Evolutionary conservation across 1,140 invertebrate species (phyloP), one percentile per base, ranked within the genome.

Genomic region (Limonius californicus): DNA sequence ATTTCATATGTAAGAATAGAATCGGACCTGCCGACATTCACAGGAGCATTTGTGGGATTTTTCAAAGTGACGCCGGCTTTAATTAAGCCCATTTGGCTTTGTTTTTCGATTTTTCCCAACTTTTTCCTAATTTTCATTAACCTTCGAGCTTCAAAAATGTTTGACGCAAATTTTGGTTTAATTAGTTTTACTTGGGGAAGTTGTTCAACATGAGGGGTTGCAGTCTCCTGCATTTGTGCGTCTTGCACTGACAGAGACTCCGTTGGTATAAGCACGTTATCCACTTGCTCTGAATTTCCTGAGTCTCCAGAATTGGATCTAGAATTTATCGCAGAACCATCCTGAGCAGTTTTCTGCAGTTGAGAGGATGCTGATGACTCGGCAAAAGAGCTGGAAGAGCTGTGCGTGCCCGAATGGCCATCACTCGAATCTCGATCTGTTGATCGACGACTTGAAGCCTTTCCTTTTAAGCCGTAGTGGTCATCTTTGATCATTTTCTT

Each of bases 101-200:
- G 74, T 45, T 77, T 78, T 64, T 83, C 82, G 59, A 83, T 76
- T 68, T 81, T 82, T 11, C 83, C 82, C 65, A 86, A 75, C 62
- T 82, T 80, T 61, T 83, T 86, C 3, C 85, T 74, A 65, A 86
- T 82, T 74, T 86, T 86, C 79, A 85, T 85, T 15, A 85, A 68
- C 64, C 79, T 78, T 59, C 80, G 81, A 1, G 81, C 83, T 77
- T 86, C 84, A 59, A 81, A 76, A 57, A 84, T 76, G 70, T 84
- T 85, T 1, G 81, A 81, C 1, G 81, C 82, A 53, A 85, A 81
- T 76, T 84, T 86, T 1, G 82, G 83, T 70, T 86, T 86, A 55
- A 81, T 77, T 7, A 75, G 61, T 30, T 69, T 72, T 3, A 73
- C 21, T 43, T 54, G 57, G 15, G 23, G n/a, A 12, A 16, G 2